These are phyloP conservation scores for Melanerpes aurifrons DNA, from an alignment of 2,113 vertebrate species.

Conservation along the genomic window DNA sequence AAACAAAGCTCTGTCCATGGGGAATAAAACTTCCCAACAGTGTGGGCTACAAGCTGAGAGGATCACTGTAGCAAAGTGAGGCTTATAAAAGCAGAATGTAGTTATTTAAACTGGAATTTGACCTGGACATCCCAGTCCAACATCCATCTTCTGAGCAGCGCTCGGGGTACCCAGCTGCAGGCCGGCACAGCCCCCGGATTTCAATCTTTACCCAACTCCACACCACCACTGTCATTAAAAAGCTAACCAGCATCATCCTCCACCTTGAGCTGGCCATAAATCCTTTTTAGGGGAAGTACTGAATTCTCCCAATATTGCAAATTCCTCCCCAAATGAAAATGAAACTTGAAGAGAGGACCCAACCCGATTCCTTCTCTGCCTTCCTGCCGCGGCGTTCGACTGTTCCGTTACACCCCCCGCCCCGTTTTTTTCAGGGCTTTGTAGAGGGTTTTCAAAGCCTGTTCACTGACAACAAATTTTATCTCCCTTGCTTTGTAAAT, in stretches of 20 bases:
- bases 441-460: not conserved
- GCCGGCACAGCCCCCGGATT: not conserved
- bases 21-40: not conserved
- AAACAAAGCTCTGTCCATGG: not conserved
- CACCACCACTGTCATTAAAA: not conserved
- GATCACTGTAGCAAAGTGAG: not conserved
- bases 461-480: not conserved
- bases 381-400: not conserved
- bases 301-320: not conserved
- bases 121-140: not conserved
- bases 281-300: rapidly evolving
- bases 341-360: not conserved
- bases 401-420: not conserved
- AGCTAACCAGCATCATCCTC: not conserved
- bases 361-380: not conserved
- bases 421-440: not conserved
- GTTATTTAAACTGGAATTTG: not conserved
- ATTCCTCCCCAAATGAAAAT: not conserved
- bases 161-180: not conserved
- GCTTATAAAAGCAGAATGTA: not conserved
- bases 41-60: rapidly evolving
- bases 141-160: not conserved
- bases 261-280: not conserved
- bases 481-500: not conserved
- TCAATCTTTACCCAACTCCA: not conserved